A percentile compares a stretch with the other conserved stretches of the same genome.
Evolutionary conservation across 1,140 invertebrate genomes (phyloP).

Genomic region (Drosophila ananassae): DNA sequence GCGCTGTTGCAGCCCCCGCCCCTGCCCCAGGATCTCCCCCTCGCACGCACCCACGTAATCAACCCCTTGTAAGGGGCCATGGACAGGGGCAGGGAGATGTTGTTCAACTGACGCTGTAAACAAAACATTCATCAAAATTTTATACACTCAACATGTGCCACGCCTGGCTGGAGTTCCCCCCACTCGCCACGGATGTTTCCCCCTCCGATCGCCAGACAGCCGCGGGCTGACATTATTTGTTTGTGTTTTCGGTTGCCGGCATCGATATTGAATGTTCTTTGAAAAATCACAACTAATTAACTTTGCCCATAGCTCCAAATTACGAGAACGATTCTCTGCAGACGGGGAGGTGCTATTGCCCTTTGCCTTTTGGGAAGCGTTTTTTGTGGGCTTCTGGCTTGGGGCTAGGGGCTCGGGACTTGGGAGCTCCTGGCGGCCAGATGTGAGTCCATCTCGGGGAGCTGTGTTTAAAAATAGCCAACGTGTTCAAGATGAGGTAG

Average conservation of each 20-base stretch:
- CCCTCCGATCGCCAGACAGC: constrained; percentile 14
- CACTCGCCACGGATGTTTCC: not conserved
- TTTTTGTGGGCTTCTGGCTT: not conserved
- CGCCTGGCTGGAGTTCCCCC: constrained; percentile 39
- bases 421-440: constrained; percentile 22
- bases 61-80: constrained; percentile 51
- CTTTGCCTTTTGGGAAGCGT: constrained; percentile 15
- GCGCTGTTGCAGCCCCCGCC: not conserved
- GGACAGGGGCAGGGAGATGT: constrained; percentile 5
- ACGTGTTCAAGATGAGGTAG: constrained; percentile 28
- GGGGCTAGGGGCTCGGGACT: constrained; percentile 1
- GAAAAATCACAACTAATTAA: constrained; percentile 83
- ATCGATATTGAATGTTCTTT: constrained; percentile 79
- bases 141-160: constrained; percentile 81
- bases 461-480: constrained; percentile 47
- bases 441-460: constrained; percentile 19
- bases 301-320: constrained; percentile 59
- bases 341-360: constrained; percentile 17
- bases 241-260: constrained; percentile 53
- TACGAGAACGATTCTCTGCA: constrained; percentile 6
- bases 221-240: constrained; percentile 54
- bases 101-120: constrained; percentile 53
- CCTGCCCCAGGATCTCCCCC: not conserved
- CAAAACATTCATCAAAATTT: constrained; percentile 82
- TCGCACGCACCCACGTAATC: constrained; percentile 10